These are phyloP conservation scores for Conistra vaccinii DNA, from an alignment of 2,888 invertebrate species.

Conservation along the genomic window DNA sequence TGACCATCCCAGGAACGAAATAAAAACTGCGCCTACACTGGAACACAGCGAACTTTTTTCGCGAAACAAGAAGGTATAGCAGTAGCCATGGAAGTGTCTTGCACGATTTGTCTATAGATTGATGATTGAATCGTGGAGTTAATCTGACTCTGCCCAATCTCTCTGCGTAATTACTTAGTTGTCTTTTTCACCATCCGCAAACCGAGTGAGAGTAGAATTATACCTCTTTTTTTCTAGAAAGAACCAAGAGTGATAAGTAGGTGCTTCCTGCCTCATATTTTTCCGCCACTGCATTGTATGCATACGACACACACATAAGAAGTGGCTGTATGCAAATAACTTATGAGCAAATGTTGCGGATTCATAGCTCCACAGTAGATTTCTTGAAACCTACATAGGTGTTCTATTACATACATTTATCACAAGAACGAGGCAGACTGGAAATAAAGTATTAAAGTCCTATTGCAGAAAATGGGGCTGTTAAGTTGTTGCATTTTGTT, in stretches of 20 bases:
- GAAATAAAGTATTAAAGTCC: constrained; percentile 5
- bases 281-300: neutral
- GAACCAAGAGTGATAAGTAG: neutral
- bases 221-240: neutral
- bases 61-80: neutral
- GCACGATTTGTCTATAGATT: no score
- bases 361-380: constrained; percentile 8
- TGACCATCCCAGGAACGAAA: neutral
- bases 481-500: no score
- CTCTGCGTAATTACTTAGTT: neutral
- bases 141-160: neutral
- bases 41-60: neutral
- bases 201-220: neutral
- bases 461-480: neutral
- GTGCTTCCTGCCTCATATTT: neutral
- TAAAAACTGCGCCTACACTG: neutral
- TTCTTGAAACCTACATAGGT: constrained; percentile 14
- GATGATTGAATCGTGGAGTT: neutral
- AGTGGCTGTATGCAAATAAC: constrained; percentile 18
- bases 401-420: constrained; percentile 25
- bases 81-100: neutral
- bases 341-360: constrained; percentile 22
- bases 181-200: neutral
- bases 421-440: constrained; percentile 3
- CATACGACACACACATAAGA: constrained; percentile 2